A percentile compares a stretch with the other conserved stretches of the same genome.
These are phyloP conservation scores for Eciton burchellii DNA, from an alignment of 1,140 invertebrate genomes.

Conservation along the genomic window DNA sequence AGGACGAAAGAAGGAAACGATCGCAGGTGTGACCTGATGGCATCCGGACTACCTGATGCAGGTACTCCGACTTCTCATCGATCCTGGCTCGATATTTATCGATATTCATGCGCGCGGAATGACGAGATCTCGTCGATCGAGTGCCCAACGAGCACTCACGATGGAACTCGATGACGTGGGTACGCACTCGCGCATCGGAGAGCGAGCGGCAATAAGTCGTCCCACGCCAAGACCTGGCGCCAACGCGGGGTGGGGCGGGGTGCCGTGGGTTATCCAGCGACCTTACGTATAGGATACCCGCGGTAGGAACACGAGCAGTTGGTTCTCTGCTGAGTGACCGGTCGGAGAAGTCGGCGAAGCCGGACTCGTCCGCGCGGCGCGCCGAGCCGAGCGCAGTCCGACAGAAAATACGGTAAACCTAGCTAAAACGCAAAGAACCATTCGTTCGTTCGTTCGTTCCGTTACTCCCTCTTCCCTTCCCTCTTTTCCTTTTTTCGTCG, in stretches of 20 bases:
- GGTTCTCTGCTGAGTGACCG: slow-evolving; percentile 80
- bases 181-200: slow-evolving; percentile 47
- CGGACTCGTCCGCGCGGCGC: slow-evolving; percentile 47
- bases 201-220: slow-evolving; percentile 57
- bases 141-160: too few species aligned
- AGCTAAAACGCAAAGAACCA: slow-evolving; percentile 43
- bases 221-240: slow-evolving; percentile 67
- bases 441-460: slow-evolving; percentile 4
- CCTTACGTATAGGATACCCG: slow-evolving; percentile 81
- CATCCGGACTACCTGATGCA: too few species aligned
- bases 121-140: too few species aligned
- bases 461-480: not conserved
- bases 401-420: slow-evolving; percentile 2
- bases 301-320: slow-evolving; percentile 79
- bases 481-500: not conserved
- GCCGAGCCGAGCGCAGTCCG: slow-evolving; percentile 9
- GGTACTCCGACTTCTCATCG: too few species aligned
- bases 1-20: too few species aligned
- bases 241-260: slow-evolving; percentile 68
- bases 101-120: too few species aligned
- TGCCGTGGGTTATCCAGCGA: slow-evolving; percentile 78
- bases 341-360: slow-evolving; percentile 70
- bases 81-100: too few species aligned
- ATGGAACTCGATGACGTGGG: too few species aligned
- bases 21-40: too few species aligned